These are phyloP conservation scores for Andrena praecox DNA, from an alignment of 2,888 invertebrate species.

Conservation along the genomic window DNA sequence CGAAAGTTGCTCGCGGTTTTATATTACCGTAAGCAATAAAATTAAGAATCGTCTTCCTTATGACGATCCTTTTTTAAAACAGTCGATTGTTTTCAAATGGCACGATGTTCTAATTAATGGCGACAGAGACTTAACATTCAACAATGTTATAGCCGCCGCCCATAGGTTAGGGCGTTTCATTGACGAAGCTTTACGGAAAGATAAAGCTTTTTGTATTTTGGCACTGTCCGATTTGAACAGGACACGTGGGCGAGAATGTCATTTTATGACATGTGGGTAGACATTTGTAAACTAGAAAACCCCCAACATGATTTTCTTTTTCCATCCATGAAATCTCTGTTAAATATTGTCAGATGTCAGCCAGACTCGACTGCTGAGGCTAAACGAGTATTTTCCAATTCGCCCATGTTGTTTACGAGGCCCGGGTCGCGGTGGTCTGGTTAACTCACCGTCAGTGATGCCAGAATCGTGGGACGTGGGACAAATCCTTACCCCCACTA, in stretches of 20 bases:
- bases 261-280: background rate
- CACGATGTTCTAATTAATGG: background rate
- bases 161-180: background rate
- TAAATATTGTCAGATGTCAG: too few relatives aligned
- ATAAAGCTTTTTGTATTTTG: background rate
- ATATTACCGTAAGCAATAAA: background rate
- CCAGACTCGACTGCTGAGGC: too few relatives aligned
- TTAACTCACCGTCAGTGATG: too few relatives aligned
- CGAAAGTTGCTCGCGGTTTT: background rate
- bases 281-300: background rate
- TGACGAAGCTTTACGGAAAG: background rate
- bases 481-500: too few relatives aligned
- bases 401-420: too few relatives aligned
- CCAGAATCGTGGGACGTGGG: too few relatives aligned
- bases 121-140: background rate
- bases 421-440: too few relatives aligned
- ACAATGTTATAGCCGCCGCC: background rate
- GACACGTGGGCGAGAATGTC: background rate
- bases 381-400: too few relatives aligned
- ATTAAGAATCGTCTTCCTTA: conserved; percentile 6
- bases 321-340: too few relatives aligned
- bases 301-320: background rate
- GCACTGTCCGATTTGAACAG: background rate
- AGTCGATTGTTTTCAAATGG: background rate
- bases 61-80: background rate